Evolutionary conservation across 2,888 invertebrate genomes (phyloP), one percentile per base, ranked within the genome.

Genomic region (Brachyptera putata): DNA sequence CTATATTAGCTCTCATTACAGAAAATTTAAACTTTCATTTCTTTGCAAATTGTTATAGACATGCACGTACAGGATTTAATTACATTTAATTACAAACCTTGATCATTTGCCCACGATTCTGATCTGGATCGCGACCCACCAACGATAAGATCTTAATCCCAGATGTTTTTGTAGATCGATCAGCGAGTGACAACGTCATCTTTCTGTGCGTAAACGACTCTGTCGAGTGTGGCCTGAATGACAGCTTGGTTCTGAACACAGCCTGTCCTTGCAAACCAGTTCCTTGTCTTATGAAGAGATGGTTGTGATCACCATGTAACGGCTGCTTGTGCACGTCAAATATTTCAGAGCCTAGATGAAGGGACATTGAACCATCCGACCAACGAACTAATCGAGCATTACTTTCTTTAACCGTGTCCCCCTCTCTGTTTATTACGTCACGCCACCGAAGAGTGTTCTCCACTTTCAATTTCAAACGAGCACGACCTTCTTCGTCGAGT

Each of bases 191-290:
- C 76, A 98, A 82, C 0, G 98, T 99, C 91, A 99, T 97, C 82
- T 99, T 99, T 67, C 96, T 85, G 75, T 99, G 98, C 0, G 99
- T 99, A 77, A 97, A 95, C 21, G 97, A 97, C 73, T 99, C 98
- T 0, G 98, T 99, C 0, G 98, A 98, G 74, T 97, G 96, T 0
- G 99, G 99, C 43, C 98, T 83, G 86, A 99, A 99, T 1, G 95
- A 93, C 0, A 99, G 79, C 75, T 98, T 98, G 0, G 95, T 96
- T 39, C 93, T 84, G 79, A 99, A 98, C 26, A 99, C 94, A 0
- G 96, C 93, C 74, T 98, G 98, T 0, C 97, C 98, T 71, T 97
- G 96, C 1, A 98, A 81, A 80, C 97, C 97, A 0, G 96, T 96
- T 39, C 97, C 97, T 83, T 98, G 97, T 0, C 98, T 86, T 63